Evolutionary conservation across 2,113 vertebrate species (phyloP), one percentile per base, ranked within the genome.

Genomic region (Mustelus asterias): DNA sequence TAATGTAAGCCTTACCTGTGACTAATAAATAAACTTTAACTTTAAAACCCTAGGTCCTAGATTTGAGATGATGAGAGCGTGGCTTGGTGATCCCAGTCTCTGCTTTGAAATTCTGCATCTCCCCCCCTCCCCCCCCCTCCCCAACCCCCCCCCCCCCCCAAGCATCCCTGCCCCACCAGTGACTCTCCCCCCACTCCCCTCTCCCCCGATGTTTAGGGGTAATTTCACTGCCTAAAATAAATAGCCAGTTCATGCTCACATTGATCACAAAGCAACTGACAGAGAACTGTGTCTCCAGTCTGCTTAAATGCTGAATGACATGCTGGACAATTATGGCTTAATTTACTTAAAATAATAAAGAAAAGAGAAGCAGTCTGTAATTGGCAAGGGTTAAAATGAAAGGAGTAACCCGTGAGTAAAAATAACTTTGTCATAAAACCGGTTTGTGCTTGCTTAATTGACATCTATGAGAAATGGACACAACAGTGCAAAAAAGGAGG

Each of bases 271-370:
- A 29, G 88, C 22, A 29, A 60, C 88, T 33, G 54, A 60, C 26
- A 1, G 54, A 90, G 88, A 58, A 60, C 33, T 48, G 24, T 11
- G 48, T 54, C 44, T 48, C 18, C 24, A 9, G 83, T 89, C 48
- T 58, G 86, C 11, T 90, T 63, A 90, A 90, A 24, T 63, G 48
- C 88, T 29, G 88, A 60, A 33, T 90, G 54, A 9, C 33, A 26
- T 29, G 54, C 60, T 90, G 3, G 88, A 63, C 54, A 9, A 90
- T 90, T 60, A 90, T 83, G 80, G 80, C 18, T 83, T 41, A 83
- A 83, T 83, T 83, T 83, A 37, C 80, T 83, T 83, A 83, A 83
- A 83, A 83, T 83, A 83, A 83, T 83, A 83, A 83, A 41, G 80
- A 83, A 83, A 83, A 83, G 37, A 83, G 37, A 44, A 44, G 80